Evolutionary conservation across 2,113 vertebrate species (phyloP), one percentile per base, ranked within the genome.

Genomic region (Sinocyclocheilus anshuiensis): DNA sequence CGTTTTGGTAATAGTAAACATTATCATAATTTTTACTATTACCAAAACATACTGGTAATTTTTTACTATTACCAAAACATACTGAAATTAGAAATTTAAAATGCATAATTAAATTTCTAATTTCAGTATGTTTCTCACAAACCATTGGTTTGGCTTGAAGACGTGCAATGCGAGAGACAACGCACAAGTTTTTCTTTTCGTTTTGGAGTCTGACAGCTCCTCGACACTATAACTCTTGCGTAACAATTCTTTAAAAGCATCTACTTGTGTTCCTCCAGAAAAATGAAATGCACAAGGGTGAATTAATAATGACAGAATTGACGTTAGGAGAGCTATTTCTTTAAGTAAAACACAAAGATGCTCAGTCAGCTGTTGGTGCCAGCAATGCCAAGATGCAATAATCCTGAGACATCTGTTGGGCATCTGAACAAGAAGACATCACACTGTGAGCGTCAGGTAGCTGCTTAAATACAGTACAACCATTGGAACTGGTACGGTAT

Each of bases 391-490:
- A 82, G 42, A 82, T 13, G 80, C 39, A 53, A 12, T 50, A 82
- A 82, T 82, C 63, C 65, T 71, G 77, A 45, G 77, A 63, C 77
- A 80, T 80, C 77, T 80, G 45, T 36, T 69, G 57, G 26, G 20
- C 55, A 63, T 45, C 22, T 59, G 10, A n/a, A 78, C 76, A 84
- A 63, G 36, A 74, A 76, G 39, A 50, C 26, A 57, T 86, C 61
- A 76, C 71, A 71, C 15, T 26, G 50, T 59, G 63, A 16, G 24
- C 48, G 42, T 84, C 90, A 92, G 89, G 91, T 92, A 92, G 86
- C 71, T 89, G 81, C 81, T 81, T 87, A 86, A 91, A 92, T 85
- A 90, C 89, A 87, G 85, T 85, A 90, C 90, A 86, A 85, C 53
- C 57, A 48, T 88, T 88, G 86, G 88, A 86, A 92, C 84, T 88